phyloP scores from a whole-genome alignment of 2,888 invertebrate genomes.

The Cepaea hortensis region DNA sequence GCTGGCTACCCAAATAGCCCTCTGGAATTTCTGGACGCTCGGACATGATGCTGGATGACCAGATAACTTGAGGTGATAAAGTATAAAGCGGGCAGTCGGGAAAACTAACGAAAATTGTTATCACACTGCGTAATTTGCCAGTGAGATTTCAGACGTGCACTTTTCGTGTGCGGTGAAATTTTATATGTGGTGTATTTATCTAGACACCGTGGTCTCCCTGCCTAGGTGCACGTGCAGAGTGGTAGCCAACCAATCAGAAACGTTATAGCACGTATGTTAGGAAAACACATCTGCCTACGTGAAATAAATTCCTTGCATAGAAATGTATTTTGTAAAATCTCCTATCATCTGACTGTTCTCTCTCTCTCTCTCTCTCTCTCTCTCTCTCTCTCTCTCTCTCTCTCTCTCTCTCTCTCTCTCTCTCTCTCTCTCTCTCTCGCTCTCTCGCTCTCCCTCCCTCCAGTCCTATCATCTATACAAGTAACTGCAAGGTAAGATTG shows the following conservation, averaged over 20 bases:
- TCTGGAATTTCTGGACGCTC: slow-evolving; percentile 62
- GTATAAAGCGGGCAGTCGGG: neutral
- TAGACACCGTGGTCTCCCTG: neutral
- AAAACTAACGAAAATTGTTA: neutral
- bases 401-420: no score
- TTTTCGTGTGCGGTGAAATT: slow-evolving; percentile 4
- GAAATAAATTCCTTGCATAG: neutral
- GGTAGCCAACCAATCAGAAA: slow-evolving; percentile 10
- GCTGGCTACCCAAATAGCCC: slow-evolving; percentile 68
- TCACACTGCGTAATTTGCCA: no score
- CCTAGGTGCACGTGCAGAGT: slow-evolving; percentile 15
- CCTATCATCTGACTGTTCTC: no score
- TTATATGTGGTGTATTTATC: slow-evolving; percentile 1
- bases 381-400: no score
- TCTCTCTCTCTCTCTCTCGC: no score
- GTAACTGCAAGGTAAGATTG: no score
- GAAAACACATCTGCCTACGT: neutral
- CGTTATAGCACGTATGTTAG: neutral
- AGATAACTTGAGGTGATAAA: neutral
- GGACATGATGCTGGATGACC: slow-evolving; percentile 51
- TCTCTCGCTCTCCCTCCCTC: no score
- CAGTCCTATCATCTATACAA: no score
- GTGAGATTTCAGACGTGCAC: no score
- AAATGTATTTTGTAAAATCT: no score
- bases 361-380: no score